A percentile compares a stretch with the other conserved stretches of the same genome.
Evolutionary conservation across 2,113 vertebrate genomes (phyloP).

Genomic region (Oreotrochilus melanogaster): DNA sequence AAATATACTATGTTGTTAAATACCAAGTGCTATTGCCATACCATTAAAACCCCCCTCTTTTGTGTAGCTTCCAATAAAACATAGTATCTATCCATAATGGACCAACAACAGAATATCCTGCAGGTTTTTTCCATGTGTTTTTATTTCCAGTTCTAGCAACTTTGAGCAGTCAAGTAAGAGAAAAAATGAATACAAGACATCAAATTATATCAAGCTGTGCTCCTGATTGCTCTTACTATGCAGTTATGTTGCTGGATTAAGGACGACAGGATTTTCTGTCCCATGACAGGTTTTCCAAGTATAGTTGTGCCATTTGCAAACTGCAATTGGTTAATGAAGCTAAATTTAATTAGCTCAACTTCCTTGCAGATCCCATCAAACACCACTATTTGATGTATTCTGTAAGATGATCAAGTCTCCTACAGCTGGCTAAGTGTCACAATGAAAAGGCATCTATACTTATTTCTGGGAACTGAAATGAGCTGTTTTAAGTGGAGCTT

Average conservation of each 20-base stretch:
- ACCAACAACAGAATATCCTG: not conserved
- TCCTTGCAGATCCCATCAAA: constrained; percentile 75
- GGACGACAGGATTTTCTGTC: constrained; percentile 63
- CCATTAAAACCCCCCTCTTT: not conserved
- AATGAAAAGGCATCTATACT: constrained; percentile 78
- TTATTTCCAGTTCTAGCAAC: constrained; percentile 1
- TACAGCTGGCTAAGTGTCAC: constrained; percentile 75
- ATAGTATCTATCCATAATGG: not conserved
- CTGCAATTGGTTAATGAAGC: constrained; percentile 79
- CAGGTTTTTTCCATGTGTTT: not conserved
- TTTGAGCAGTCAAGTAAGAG: not conserved
- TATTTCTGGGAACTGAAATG: constrained; percentile 85
- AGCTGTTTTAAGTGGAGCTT: constrained; percentile 81
- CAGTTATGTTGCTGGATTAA: constrained; percentile 42
- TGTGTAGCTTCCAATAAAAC: not conserved
- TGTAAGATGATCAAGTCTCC: constrained; percentile 58
- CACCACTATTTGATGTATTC: constrained; percentile 76
- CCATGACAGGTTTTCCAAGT: constrained; percentile 67
- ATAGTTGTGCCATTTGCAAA: constrained; percentile 74
- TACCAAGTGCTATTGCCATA: not conserved
- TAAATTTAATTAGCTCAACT: constrained; percentile 80
- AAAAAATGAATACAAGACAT: not conserved
- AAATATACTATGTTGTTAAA: not conserved
- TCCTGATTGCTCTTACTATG: constrained; percentile 43
- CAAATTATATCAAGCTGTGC: not conserved